Base-by-base conservation (phyloP, 2,888 invertebrate genomes). In the Endotricha flammealis region DNA sequence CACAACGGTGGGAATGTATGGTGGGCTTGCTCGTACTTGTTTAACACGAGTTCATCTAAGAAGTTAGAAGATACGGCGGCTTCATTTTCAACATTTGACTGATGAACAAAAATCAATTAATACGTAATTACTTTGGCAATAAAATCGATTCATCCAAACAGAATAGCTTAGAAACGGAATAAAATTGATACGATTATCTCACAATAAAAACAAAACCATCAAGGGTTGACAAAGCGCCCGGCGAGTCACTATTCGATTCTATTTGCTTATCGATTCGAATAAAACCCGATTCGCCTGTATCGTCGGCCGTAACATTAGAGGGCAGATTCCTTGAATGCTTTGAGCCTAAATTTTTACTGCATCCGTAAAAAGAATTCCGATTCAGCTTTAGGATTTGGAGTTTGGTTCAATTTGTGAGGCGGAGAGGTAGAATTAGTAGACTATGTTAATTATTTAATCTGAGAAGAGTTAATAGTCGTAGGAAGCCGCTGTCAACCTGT, bases 331-430 rank as follows among this genome's bases (percentile, higher is more conserved):
- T 70, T 65, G 65, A 76, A 73, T 73, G 76, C 69, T 77, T 66
- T 63, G 71, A 65, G 80, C 78, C 80, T 80, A 81, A 75, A 82
- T 81, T 81, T 82, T 82, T 83, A 83, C 79, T 77, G 77, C 77
- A 75, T 64, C 64, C 72, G 82, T 81, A 82, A 82, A 80, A 78
- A 79, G 80, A 82, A 81, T 79, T 80, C 74, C 72, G 73, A 79
- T 78, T 82, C 78, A 80, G 80, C 79, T 70, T 60, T 64, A 60
- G 67, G 70, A 66, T 69, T 71, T 70, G 36, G 37, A 16, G 53
- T 42, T 31, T 58, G 66, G 64, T 33, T 1, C 42, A 58, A 63
- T 42, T 46, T 41, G 8, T 6, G 2, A 11, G 2, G 12, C 8
- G 6, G 7, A 12, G 8, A 3, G 12, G 12, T 27, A 12, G 12